Evolutionary conservation across 2,888 invertebrate species (phyloP).

Genomic region (Drosophila leonis): DNA sequence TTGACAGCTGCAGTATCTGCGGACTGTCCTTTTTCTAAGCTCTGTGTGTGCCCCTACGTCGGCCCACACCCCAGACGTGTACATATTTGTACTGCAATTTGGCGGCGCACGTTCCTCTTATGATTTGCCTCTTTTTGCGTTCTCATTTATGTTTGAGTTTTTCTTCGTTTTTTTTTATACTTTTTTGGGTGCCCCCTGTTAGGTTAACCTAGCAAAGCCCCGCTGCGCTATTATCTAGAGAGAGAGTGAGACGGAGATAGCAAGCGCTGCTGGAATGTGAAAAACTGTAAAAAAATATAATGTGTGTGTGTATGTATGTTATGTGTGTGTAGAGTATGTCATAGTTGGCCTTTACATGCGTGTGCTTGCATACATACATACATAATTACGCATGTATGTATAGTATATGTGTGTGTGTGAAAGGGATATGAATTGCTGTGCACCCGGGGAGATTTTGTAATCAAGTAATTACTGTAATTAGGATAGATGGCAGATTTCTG

Average conservation of each 20-base stretch:
- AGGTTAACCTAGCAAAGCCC: constrained; percentile 27
- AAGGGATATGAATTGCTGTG: constrained; percentile 44
- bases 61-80: constrained; percentile 44
- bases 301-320: constrained; percentile 4
- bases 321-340: constrained; percentile 7
- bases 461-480: constrained; percentile 79
- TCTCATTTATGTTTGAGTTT: constrained; percentile 71
- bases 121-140: constrained; percentile 83
- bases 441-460: constrained; percentile 79
- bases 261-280: constrained; percentile 53
- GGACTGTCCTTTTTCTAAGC: constrained; percentile 79
- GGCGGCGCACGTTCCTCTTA: constrained; percentile 76
- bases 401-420: constrained; percentile 19
- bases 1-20: constrained; percentile 61
- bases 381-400: not conserved
- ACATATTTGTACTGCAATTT: constrained; percentile 84
- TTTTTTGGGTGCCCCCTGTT: constrained; percentile 64
- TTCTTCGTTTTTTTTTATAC: not conserved
- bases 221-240: constrained; percentile 63
- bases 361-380: constrained; percentile 5
- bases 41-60: constrained; percentile 57
- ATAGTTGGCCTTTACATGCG: constrained; percentile 14
- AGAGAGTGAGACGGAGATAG: constrained; percentile 39
- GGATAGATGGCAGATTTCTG: constrained; percentile 51
- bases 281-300: constrained; percentile 29